These are phyloP conservation scores for Smittia sp. DNA, from an alignment of 2,888 invertebrate genomes.

Conservation along the genomic window DNA sequence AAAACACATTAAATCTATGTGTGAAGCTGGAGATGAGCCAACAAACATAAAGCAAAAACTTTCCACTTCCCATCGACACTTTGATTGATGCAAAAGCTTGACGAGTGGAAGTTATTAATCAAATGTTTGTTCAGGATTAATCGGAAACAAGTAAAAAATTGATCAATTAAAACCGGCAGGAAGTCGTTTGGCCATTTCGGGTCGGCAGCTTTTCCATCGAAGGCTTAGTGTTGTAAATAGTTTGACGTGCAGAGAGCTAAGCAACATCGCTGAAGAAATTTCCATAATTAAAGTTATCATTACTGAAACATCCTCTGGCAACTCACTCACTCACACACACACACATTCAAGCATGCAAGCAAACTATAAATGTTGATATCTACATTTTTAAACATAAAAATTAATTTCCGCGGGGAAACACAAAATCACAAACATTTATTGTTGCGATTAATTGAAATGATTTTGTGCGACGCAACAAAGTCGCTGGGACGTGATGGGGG, in stretches of 20 bases:
- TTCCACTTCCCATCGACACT: not conserved
- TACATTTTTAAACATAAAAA: slow-evolving; percentile 5
- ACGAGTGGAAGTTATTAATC: slow-evolving; percentile 3
- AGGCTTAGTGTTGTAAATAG: not conserved
- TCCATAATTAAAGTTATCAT: slow-evolving; percentile 2
- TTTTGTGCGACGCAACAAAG: not conserved
- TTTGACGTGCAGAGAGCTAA: not conserved
- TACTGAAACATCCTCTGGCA: not conserved
- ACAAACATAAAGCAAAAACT: not conserved
- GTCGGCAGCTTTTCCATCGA: not conserved
- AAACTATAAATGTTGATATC: slow-evolving; percentile 24
- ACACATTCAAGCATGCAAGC: not conserved
- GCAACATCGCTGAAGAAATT: not conserved
- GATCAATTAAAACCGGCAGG: not conserved
- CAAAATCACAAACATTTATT: not conserved
- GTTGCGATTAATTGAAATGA: slow-evolving; percentile 2
- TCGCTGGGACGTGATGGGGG: not conserved
- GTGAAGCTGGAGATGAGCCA: not conserved
- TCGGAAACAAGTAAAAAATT: not conserved
- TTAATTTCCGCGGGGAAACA: not conserved
- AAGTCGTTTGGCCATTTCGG: not conserved
- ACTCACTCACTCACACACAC: not conserved
- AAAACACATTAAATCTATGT: slow-evolving; percentile 17
- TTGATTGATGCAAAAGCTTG: not conserved
- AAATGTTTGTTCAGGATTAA: not conserved